Base-by-base conservation (phyloP, 2,888 invertebrate species). In the Bruchidius siliquastri region DNA sequence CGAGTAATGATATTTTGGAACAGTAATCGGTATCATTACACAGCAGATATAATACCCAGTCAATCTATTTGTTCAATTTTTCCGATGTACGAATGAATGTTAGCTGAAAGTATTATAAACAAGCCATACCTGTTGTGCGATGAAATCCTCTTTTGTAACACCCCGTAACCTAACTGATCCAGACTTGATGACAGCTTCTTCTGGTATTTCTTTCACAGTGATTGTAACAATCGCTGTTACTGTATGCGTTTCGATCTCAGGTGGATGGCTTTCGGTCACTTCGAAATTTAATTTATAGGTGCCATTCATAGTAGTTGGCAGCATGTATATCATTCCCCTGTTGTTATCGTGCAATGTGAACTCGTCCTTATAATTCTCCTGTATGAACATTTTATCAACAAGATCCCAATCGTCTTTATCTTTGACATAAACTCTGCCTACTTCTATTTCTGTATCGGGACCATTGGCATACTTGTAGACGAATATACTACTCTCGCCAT, bases 361-460 rank as follows among this genome's bases (percentile, higher is more conserved):
- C 81, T 91, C 90, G 10, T 82, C 80, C 30, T 90, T 89, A 77
- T 91, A 90, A 73, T 87, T 86, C 1, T 89, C 87, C 76, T 88
- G 89, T 8, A 80, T 71, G 84, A 97, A 99, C 20, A 89, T 87
- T 87, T 99, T 99, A 86, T 99, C 97, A 0, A 91, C 92, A 71
- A 97, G 87, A 86, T 99, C 99, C 98, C 98, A 99, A 84, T 99
- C 99, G 83, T 99, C 99, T 0, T 92, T 91, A 87, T 99, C 99
- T 69, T 95, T 91, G 0, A 98, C 98, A 87, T 94, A 99, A 0
- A 96, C 96, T 0, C 96, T 90, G 0, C 99, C 99, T 74, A 99
- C 96, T 78, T 93, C 92, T 0, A 93, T 93, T 77, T 93, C 91
- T 0, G 93, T 94, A 0, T 92, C 91, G 80, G 93, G 91, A 76